Evolutionary conservation across 2,888 invertebrate species (phyloP).

Genomic region (Entomobrya proxima): DNA sequence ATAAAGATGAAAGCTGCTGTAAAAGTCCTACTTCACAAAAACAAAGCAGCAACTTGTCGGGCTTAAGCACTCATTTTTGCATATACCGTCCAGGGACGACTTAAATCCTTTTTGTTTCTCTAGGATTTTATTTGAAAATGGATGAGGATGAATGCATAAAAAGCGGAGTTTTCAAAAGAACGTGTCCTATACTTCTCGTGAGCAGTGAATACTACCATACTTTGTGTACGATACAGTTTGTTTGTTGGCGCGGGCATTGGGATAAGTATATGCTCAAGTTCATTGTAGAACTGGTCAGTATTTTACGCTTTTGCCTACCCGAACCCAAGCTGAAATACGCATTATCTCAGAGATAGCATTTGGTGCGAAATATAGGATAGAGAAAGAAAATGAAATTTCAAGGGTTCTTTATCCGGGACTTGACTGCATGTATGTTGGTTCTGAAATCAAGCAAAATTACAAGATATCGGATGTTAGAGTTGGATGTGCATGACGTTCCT

Average conservation of each 20-base stretch:
- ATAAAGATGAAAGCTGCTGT: background rate
- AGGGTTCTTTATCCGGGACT: conserved; percentile 21
- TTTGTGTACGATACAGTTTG: background rate
- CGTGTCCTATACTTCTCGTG: no score
- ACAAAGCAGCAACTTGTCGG: conserved; percentile 31
- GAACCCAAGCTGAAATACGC: background rate
- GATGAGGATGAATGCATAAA: background rate
- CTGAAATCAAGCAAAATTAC: conserved; percentile 49
- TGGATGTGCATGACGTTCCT: conserved; percentile 16
- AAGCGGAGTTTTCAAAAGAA: no score
- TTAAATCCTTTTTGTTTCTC: conserved; percentile 38
- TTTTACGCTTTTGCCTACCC: background rate
- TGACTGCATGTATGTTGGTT: conserved; percentile 22
- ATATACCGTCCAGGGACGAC: conserved; percentile 42
- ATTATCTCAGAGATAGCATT: conserved; percentile 6
- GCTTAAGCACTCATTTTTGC: background rate
- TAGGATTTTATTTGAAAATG: background rate
- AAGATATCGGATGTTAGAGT: conserved; percentile 29
- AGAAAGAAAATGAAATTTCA: conserved; percentile 35
- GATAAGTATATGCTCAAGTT: no score
- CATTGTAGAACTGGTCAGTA: background rate
- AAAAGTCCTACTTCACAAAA: background rate
- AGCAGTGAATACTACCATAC: background rate
- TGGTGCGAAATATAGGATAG: background rate
- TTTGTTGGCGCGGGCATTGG: background rate